These are phyloP conservation scores for Caenorhabditis imperialis DNA, from an alignment of 2,888 invertebrate species.

Conservation along the genomic window DNA sequence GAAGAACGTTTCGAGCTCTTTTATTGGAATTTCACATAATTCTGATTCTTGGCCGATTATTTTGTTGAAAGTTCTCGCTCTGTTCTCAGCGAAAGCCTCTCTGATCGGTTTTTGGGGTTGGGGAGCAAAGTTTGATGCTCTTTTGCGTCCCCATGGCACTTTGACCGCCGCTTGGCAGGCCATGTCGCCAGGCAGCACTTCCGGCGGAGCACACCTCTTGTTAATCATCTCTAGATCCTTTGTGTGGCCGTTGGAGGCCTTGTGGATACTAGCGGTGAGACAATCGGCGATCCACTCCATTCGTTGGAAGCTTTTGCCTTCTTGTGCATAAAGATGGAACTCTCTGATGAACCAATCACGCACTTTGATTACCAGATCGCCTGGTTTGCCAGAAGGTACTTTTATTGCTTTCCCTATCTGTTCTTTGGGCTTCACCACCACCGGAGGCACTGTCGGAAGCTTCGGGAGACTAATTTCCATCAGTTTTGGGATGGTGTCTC, in stretches of 20 bases:
- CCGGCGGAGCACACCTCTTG: not conserved
- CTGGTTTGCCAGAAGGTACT: no score
- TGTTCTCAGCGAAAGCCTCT: not conserved
- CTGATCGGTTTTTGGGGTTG: not conserved
- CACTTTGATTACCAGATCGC: no score
- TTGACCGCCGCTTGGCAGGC: not conserved
- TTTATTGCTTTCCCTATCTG: no score
- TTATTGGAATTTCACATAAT: no score
- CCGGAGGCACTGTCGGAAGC: no score
- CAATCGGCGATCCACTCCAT: no score
- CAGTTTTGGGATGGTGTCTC: no score
- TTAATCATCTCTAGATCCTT: not conserved
- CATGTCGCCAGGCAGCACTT: not conserved
- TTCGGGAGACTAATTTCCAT: no score
- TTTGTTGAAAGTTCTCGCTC: no score
- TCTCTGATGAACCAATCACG: not conserved
- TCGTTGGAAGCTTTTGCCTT: no score
- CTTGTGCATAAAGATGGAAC: not conserved
- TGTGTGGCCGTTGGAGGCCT: not conserved
- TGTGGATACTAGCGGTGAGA: not conserved
- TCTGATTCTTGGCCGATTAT: no score
- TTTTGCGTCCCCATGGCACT: not conserved
- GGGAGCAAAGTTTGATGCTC: not conserved
- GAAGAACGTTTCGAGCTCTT: constrained; percentile 11
- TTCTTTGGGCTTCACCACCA: not conserved